Conservation (phyloP, 2,113 vertebrate genomes). For the Urocitellus parryii region DNA sequence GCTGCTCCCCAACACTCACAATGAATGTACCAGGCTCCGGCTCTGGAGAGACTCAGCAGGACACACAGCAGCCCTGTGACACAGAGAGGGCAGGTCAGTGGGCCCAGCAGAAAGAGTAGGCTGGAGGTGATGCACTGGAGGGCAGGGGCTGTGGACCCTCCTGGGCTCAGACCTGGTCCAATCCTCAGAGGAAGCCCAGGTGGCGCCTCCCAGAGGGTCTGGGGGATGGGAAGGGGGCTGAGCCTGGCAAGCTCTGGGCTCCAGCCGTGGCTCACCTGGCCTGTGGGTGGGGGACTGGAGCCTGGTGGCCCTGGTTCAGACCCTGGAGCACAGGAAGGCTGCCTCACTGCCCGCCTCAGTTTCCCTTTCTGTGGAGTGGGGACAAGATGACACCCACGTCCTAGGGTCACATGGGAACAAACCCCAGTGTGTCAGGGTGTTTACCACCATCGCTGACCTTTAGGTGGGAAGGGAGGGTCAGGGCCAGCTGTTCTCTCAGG, state of each 20-base stretch:
- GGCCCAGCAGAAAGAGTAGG: not conserved
- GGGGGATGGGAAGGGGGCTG: not conserved
- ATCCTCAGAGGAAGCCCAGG: not conserved
- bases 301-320: not conserved
- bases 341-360: not conserved
- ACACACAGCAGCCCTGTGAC: conserved; percentile 48
- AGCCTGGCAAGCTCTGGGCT: no score
- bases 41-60: not conserved
- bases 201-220: fast-evolving
- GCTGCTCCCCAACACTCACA: not conserved
- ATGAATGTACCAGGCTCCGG: no score
- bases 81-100: not conserved
- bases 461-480: not conserved
- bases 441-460: fast-evolving
- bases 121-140: not conserved
- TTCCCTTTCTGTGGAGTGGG: not conserved
- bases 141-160: not conserved
- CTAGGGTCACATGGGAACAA: not conserved
- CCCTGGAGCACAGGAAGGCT: not conserved
- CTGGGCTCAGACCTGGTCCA: not conserved
- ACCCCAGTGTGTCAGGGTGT: not conserved
- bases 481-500: not conserved
- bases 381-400: fast-evolving
- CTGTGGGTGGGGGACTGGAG: not conserved
- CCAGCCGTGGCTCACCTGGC: no score